Evolutionary conservation across 2,797 vertebrate species (phyloP).

Genomic region (Tamandua tetradactyla): DNA sequence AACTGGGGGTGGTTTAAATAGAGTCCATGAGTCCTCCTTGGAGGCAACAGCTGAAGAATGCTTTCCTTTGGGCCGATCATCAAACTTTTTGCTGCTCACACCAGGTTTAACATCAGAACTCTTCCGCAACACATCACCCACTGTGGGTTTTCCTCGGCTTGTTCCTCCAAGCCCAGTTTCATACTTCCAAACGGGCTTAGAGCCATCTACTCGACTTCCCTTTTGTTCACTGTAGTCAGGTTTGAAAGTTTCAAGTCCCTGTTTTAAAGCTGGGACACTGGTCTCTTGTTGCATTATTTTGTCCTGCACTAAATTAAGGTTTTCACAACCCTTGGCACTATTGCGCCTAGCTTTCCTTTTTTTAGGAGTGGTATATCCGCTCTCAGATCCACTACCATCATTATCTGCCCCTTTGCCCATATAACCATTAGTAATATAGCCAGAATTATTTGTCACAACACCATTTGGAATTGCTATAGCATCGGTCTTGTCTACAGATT

Average conservation of each 20-base stretch:
- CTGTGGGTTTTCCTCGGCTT: conserved; percentile 84
- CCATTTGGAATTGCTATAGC: conserved; percentile 92
- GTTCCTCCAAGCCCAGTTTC: conserved; percentile 83
- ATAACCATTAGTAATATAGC: conserved; percentile 95
- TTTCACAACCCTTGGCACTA: conserved; percentile 92
- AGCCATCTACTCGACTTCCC: conserved; percentile 88
- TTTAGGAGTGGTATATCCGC: conserved; percentile 96
- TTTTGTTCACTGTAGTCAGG: conserved; percentile 89
- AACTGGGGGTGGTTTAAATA: conserved; percentile 98
- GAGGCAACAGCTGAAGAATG: conserved; percentile 86
- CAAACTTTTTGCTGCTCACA: conserved; percentile 91
- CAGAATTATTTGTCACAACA: conserved; percentile 88
- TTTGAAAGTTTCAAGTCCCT: conserved; percentile 87
- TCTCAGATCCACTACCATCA: conserved; percentile 96
- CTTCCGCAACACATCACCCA: conserved; percentile 91
- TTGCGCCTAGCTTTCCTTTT: conserved; percentile 94
- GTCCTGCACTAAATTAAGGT: conserved; percentile 90
- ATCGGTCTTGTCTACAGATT: conserved; percentile 89
- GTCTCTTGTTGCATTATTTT: conserved; percentile 91
- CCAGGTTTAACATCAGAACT: conserved; percentile 93
- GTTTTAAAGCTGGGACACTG: conserved; percentile 82
- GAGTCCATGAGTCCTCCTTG: conserved; percentile 99
- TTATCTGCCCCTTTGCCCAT: conserved; percentile 92
- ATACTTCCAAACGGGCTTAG: conserved; percentile 87
- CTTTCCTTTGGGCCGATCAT: conserved; percentile 96